These are phyloP conservation scores for Lasius platythorax DNA, from an alignment of 2,888 invertebrate species.

Conservation along the genomic window DNA sequence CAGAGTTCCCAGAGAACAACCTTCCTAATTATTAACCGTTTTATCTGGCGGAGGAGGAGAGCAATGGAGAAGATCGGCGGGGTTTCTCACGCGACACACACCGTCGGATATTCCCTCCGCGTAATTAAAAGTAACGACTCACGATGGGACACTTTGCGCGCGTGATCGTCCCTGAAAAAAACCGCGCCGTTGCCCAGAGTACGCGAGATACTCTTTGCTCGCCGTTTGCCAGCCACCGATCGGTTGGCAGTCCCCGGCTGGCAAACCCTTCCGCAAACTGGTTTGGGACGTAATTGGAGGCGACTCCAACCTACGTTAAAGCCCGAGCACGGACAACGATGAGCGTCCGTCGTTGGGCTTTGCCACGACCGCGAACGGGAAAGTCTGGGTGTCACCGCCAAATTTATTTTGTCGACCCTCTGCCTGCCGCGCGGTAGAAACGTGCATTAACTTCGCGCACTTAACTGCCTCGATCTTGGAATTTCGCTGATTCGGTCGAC, in stretches of 20 bases:
- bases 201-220: slow-evolving; percentile 24
- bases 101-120: slow-evolving; percentile 22
- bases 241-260: slow-evolving; percentile 16
- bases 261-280: slow-evolving; percentile 75
- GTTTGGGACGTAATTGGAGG: slow-evolving; percentile 81
- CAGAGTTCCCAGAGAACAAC: slow-evolving; percentile 51
- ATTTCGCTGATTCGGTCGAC: slow-evolving; percentile 53
- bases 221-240: slow-evolving; percentile 55
- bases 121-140: slow-evolving; percentile 73
- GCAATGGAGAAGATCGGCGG: slow-evolving; percentile 22
- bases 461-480: slow-evolving; percentile 59
- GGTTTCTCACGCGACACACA: slow-evolving; percentile 23
- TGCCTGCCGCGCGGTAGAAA: slow-evolving; percentile 41
- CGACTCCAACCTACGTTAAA: slow-evolving; percentile 75
- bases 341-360: slow-evolving; percentile 33
- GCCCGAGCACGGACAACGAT: slow-evolving; percentile 58
- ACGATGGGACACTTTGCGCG: slow-evolving; percentile 56
- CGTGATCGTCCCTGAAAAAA: slow-evolving; percentile 56
- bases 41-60: slow-evolving; percentile 63
- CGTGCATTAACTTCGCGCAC: slow-evolving; percentile 55
- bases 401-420: slow-evolving; percentile 69
- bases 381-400: slow-evolving; percentile 57
- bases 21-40: slow-evolving; percentile 76
- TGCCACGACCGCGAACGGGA: slow-evolving; percentile 49
- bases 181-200: slow-evolving; percentile 48